Conservation (phyloP, 2,797 vertebrate species). For the Rhinatrema bivittatum region DNA sequence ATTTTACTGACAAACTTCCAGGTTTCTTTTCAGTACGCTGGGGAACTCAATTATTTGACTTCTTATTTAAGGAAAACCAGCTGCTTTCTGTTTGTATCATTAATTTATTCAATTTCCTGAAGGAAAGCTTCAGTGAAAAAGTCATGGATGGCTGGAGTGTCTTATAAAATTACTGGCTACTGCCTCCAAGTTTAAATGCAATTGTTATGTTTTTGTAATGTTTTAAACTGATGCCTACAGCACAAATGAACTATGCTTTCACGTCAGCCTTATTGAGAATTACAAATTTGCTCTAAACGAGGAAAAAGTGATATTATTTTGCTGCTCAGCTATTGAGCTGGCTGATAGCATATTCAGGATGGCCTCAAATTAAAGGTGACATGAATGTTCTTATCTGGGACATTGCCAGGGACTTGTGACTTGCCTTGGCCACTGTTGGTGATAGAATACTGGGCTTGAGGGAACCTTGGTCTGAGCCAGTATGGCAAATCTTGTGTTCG, state of each 20-base stretch:
- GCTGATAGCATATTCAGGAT: no score
- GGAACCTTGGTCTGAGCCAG: neutral
- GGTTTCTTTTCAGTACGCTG: conserved; percentile 25
- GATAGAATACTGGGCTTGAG: conserved; percentile 2
- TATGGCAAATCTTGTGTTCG: neutral
- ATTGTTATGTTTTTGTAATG: conserved; percentile 47
- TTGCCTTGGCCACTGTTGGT: neutral
- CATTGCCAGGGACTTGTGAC: no score
- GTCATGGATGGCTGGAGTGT: conserved; percentile 35
- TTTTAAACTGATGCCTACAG: conserved; percentile 31
- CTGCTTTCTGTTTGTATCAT: conserved; percentile 56
- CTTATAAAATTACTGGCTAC: conserved; percentile 35
- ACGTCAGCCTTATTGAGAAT: no score
- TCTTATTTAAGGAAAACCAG: conserved; percentile 54
- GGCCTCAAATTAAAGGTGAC: no score
- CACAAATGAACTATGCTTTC: no score
- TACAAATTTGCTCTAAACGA: no score
- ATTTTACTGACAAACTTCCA: conserved; percentile 23
- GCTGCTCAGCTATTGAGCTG: no score
- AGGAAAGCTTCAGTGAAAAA: conserved; percentile 48
- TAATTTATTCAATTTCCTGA: conserved; percentile 57
- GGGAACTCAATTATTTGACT: conserved; percentile 41
- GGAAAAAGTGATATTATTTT: no score
- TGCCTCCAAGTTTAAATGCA: conserved; percentile 42
- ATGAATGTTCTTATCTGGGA: no score